Evolutionary conservation across 2,888 invertebrate genomes (phyloP), one percentile per base, ranked within the genome.

Genomic region (Portevinia maculata): DNA sequence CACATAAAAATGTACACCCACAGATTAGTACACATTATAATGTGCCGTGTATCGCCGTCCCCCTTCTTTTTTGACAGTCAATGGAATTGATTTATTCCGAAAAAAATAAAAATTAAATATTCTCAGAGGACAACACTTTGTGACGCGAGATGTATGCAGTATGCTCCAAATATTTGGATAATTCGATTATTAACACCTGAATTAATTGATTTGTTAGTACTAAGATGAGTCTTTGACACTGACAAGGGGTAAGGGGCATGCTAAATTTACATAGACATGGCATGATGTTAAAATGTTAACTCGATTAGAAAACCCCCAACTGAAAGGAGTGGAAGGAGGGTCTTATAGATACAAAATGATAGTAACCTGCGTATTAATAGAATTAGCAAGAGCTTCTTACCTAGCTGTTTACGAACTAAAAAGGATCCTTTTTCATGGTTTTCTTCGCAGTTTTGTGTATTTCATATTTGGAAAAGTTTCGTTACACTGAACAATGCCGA

Each of bases 151-250:
- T 30, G 37, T 28, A 28, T 28, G 6, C 28, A 7, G 13, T n/a
- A 37, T 37, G 13, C 37, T 37, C 13, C n/a, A 37, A 37, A 37
- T 37, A 13, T 37, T 37, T 37, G 11, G 37, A 6, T 37, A 37
- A 37, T 37, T 37, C 37, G 37, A 37, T 37, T 37, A 37, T 37
- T 37, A 37, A 37, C 37, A 37, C 37, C 37, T 37, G 37, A 37
- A 37, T 37, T 37, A 37, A 37, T 37, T 37, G 37, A 37, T 37
- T 37, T 37, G 1, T 37, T 13, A 37, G 37, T 6, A 37, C 34
- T 34, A 5, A 5, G 28, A 6, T 28, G 28, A 28, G 28, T 6
- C 7, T n/a, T 1, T 34, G 0, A 3, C n/a, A n/a, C 34, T n/a
- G 5, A 13, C n/a, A 4, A 13, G 37, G 37, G 13, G n/a, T 13